Evolutionary conservation across 2,797 vertebrate genomes (phyloP).

Genomic region (Hydrophis major): DNA sequence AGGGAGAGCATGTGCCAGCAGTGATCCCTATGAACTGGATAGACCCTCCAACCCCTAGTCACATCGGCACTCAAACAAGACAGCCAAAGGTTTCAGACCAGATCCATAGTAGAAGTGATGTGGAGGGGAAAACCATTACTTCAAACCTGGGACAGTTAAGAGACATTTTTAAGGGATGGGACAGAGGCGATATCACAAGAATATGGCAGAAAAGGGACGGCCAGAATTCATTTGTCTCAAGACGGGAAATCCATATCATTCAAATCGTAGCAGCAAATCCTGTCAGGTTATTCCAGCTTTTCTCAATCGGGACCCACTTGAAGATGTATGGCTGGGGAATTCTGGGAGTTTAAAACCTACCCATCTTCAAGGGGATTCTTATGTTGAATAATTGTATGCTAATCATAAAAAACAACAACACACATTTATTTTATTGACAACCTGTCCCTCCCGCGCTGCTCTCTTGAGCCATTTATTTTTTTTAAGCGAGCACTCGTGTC

Average conservation of each 20-base stretch:
- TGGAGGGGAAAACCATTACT: background rate
- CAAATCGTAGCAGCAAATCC: background rate
- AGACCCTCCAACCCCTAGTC: background rate
- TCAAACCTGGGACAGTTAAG: background rate
- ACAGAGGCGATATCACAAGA: background rate
- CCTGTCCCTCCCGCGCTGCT: background rate
- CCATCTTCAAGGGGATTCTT: background rate
- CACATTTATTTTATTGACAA: background rate
- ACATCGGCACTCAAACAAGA: background rate
- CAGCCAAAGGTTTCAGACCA: background rate
- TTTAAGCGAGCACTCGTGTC: background rate
- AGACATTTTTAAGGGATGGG: background rate
- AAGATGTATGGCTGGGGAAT: background rate
- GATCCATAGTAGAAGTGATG: background rate
- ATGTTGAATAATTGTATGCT: background rate
- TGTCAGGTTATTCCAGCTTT: background rate
- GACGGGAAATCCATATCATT: background rate
- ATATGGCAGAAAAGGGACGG: background rate
- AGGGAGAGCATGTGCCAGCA: background rate
- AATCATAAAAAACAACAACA: fast-evolving
- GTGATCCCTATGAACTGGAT: background rate
- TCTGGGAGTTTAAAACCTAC: background rate
- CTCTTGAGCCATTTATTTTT: background rate
- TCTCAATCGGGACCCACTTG: background rate
- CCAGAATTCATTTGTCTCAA: background rate